Evolutionary conservation across 1,140 invertebrate species (phyloP).

Genomic region (Drosophila triauraria): DNA sequence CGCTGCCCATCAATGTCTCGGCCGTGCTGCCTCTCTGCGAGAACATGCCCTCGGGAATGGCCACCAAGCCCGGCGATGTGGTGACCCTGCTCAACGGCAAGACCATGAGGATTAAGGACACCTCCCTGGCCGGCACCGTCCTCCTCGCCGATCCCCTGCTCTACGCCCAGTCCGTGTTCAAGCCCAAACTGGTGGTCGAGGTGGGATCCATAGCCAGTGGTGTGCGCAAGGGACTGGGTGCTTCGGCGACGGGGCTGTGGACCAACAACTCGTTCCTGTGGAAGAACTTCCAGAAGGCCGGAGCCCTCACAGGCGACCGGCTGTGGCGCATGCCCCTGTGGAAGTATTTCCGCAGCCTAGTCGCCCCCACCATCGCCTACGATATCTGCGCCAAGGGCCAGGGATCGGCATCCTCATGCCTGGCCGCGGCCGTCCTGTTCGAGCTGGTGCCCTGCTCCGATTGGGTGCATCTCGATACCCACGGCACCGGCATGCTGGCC

Average conservation of each 20-base stretch:
- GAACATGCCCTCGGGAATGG: constrained; percentile 93
- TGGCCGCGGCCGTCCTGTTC: constrained; percentile 88
- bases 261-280: constrained; percentile 88
- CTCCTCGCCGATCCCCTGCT: constrained; percentile 95
- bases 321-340: constrained; percentile 96
- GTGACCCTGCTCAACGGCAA: constrained; percentile 94
- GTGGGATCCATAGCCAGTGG: constrained; percentile 88
- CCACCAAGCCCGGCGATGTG: constrained; percentile 95
- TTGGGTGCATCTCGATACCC: constrained; percentile 90
- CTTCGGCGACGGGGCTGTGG: constrained; percentile 91
- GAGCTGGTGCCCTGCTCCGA: constrained; percentile 86
- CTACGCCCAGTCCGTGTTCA: constrained; percentile 88
- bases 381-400: constrained; percentile 88
- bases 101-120: constrained; percentile 92
- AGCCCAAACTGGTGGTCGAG: constrained; percentile 89
- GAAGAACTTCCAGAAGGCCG: constrained; percentile 88
- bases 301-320: constrained; percentile 91
- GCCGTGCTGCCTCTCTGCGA: constrained; percentile 93
- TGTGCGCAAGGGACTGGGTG: constrained; percentile 87
- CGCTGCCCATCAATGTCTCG: constrained; percentile 90
- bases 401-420: constrained; percentile 86
- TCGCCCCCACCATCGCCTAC: constrained; percentile 85
- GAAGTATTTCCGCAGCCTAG: constrained; percentile 90
- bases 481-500: constrained; percentile 87
- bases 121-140: constrained; percentile 94